These are phyloP conservation scores for Probaryconus sp. DNA, from an alignment of 1,140 invertebrate genomes.

Conservation along the genomic window DNA sequence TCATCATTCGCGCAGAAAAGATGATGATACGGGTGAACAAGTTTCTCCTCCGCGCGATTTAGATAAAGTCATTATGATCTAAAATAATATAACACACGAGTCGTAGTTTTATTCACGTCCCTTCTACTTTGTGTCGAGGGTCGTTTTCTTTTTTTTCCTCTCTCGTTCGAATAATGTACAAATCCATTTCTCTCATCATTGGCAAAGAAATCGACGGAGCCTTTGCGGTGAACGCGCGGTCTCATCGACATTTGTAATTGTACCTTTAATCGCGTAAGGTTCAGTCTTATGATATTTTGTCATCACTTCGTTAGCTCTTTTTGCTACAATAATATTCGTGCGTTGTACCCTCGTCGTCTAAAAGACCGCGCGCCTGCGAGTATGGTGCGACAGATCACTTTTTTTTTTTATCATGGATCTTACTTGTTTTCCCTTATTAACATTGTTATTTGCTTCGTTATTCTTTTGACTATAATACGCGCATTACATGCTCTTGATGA, in stretches of 20 bases:
- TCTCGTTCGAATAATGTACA: no score
- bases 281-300: conserved; percentile 75
- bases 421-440: conserved; percentile 22
- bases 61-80: no score
- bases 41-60: no score
- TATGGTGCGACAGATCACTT: conserved; percentile 67
- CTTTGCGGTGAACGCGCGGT: conserved; percentile 36
- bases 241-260: conserved; percentile 46
- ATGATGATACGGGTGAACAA: neutral
- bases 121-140: no score
- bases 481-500: conserved; percentile 18
- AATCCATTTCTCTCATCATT: neutral
- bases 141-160: no score
- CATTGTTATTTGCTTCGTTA: conserved; percentile 22
- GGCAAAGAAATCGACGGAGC: neutral
- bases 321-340: conserved; percentile 61
- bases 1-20: neutral
- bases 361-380: conserved; percentile 51
- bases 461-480: conserved; percentile 39
- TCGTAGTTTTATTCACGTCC: no score
- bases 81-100: no score
- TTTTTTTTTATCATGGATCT: conserved; percentile 53
- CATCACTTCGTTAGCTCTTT: conserved; percentile 49
- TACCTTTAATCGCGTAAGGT: conserved; percentile 66
- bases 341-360: conserved; percentile 66